Conservation (phyloP, 2,888 invertebrate species). For the Melanotus villosus region DNA sequence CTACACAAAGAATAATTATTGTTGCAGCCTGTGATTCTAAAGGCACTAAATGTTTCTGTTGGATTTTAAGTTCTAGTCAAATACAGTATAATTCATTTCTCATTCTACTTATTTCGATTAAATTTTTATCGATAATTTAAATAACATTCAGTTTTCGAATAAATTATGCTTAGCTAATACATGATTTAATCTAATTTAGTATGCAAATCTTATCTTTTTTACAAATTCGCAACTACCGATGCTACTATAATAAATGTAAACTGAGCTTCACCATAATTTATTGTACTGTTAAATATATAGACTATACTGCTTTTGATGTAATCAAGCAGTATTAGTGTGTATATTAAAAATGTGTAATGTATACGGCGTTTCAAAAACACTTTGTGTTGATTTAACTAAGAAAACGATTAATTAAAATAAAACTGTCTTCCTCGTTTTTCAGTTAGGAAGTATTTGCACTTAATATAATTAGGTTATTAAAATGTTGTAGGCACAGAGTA, state of each 20-base stretch:
- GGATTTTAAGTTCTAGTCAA: constrained; percentile 31
- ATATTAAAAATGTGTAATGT: background rate
- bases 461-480: no score
- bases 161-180: no score
- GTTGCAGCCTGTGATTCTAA: constrained; percentile 30
- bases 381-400: background rate
- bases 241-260: background rate
- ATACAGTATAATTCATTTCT: constrained; percentile 12
- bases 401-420: no score
- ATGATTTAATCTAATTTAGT: constrained; percentile 1
- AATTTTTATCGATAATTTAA: no score
- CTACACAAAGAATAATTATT: constrained; percentile 5
- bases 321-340: background rate
- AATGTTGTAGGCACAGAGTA: no score
- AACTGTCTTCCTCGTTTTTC: no score
- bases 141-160: no score
- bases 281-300: background rate
- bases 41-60: constrained; percentile 28
- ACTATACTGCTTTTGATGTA: background rate
- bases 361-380: background rate
- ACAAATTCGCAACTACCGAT: background rate
- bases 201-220: background rate
- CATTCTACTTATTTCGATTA: constrained; percentile 1
- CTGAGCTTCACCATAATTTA: background rate
- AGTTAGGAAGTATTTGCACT: no score